phyloP scores from a whole-genome alignment of 92 coral and sea anemone genomes.

The Zoanthus sociatus region DNA sequence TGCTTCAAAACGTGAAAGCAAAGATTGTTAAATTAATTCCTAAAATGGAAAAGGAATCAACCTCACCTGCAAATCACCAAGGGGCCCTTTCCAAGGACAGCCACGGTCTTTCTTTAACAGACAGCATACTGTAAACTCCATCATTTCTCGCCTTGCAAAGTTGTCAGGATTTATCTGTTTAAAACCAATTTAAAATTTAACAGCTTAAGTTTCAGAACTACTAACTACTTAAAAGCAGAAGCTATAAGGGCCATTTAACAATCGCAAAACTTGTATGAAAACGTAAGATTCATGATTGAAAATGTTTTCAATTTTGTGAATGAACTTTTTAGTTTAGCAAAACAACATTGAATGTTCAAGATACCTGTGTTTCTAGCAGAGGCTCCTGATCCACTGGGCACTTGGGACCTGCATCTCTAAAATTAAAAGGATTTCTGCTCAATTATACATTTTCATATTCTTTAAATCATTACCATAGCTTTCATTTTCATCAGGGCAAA shows the following conservation, averaged over 20 bases:
- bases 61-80: slow-evolving; percentile 66
- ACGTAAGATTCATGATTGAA: neutral
- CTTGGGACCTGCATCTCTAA: slow-evolving; percentile 81
- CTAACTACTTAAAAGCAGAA: neutral
- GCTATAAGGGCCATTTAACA: neutral
- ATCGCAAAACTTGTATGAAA: neutral
- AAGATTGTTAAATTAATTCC: too few relatives aligned
- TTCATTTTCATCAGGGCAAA: too few relatives aligned
- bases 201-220: too few relatives aligned
- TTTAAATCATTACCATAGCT: neutral
- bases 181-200: neutral
- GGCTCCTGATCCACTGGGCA: slow-evolving; percentile 82
- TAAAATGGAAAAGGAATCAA: too few relatives aligned
- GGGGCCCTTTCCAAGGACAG: slow-evolving; percentile 83
- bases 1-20: too few relatives aligned
- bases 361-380: slow-evolving; percentile 63
- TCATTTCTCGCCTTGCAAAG: slow-evolving; percentile 87
- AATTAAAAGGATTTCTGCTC: neutral
- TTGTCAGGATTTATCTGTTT: slow-evolving; percentile 81
- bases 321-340: neutral
- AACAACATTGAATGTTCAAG: neutral
- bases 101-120: slow-evolving; percentile 71
- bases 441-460: too few relatives aligned
- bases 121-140: slow-evolving; percentile 65
- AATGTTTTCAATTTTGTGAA: too few relatives aligned